These are phyloP conservation scores for Incurvaria masculella DNA, from an alignment of 2,888 invertebrate species.

Conservation along the genomic window DNA sequence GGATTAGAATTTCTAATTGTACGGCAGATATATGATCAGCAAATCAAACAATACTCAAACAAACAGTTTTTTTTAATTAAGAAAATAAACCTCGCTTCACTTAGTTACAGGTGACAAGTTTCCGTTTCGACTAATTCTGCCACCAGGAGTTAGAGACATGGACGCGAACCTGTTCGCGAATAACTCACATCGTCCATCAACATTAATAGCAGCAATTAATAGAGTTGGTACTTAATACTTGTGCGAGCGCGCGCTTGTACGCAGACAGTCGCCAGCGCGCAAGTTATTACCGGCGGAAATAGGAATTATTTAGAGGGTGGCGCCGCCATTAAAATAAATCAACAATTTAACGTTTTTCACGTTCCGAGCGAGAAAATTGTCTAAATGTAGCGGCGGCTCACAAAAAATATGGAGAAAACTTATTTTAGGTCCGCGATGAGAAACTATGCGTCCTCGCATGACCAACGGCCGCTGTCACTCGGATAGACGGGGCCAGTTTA, in stretches of 20 bases:
- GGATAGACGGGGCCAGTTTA: conserved; percentile 39
- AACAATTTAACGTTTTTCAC: conserved; percentile 54
- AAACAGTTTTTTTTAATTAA: too few relatives aligned
- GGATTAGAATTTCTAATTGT: too few relatives aligned
- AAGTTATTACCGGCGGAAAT: not conserved
- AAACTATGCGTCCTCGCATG: conserved; percentile 44
- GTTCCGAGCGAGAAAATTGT: conserved; percentile 31
- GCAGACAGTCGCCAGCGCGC: not conserved
- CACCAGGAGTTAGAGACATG: too few relatives aligned
- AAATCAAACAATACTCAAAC: too few relatives aligned
- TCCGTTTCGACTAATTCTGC: too few relatives aligned
- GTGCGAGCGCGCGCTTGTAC: too few relatives aligned
- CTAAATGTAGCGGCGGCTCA: conserved; percentile 46
- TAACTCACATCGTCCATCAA: not conserved
- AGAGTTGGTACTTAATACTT: too few relatives aligned
- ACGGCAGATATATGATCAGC: too few relatives aligned
- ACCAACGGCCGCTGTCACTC: conserved; percentile 42
- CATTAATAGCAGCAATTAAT: not conserved
- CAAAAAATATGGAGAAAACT: conserved; percentile 42
- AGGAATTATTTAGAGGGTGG: conserved; percentile 6
- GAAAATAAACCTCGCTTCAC: too few relatives aligned
- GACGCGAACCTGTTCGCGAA: not conserved
- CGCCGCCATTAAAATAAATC: conserved; percentile 49
- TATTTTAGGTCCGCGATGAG: conserved; percentile 49
- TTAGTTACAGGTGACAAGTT: too few relatives aligned